Evolutionary conservation across 2,113 vertebrate species (phyloP).

Genomic region (Halcyon senegalensis): DNA sequence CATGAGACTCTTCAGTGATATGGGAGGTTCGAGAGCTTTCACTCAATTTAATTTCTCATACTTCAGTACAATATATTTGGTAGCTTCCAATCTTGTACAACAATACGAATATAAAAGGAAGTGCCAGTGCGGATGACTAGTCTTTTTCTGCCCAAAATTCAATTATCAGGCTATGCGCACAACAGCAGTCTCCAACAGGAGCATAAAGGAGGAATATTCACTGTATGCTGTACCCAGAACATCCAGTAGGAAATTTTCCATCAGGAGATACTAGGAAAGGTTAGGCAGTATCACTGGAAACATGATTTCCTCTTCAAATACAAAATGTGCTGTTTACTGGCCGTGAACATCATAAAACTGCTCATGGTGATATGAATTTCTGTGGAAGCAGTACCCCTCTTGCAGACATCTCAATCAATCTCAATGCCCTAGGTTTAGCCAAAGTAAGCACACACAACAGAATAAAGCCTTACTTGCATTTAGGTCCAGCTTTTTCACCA

Average conservation of each 20-base stretch:
- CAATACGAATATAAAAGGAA: background rate
- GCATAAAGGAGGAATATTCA: background rate
- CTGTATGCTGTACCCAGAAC: background rate
- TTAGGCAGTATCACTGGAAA: background rate
- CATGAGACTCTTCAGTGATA: background rate
- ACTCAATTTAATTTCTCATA: background rate
- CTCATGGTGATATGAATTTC: background rate
- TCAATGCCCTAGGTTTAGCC: background rate
- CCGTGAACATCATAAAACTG: background rate
- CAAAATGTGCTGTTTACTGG: background rate
- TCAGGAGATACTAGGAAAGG: background rate
- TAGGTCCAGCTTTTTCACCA: conserved; percentile 90
- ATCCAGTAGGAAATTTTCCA: background rate
- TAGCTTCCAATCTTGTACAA: background rate
- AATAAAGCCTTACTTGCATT: conserved; percentile 87
- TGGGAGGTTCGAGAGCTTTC: background rate
- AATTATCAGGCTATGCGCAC: background rate
- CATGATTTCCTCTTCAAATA: background rate
- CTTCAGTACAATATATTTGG: background rate
- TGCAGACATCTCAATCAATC: background rate
- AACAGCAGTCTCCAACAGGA: background rate
- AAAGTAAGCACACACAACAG: background rate
- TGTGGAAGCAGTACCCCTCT: background rate
- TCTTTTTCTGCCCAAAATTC: background rate
- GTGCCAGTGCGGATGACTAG: background rate